phyloP scores from a whole-genome alignment of 2,888 invertebrate genomes.

The Epinotia nisella region DNA sequence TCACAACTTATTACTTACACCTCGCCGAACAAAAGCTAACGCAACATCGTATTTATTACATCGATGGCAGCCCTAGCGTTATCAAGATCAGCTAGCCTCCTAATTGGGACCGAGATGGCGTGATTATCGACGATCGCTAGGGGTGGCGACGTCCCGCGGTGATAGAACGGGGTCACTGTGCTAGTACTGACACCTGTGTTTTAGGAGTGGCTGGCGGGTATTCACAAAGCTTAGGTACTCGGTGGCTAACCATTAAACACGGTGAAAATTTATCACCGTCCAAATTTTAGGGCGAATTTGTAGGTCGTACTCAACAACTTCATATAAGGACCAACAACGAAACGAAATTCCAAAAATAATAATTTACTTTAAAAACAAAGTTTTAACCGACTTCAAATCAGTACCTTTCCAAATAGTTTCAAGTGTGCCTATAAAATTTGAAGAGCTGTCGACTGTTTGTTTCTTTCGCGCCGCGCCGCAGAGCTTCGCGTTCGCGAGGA shows the following conservation, averaged over 20 bases:
- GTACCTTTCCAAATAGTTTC: too few species aligned
- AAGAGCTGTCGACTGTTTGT: too few species aligned
- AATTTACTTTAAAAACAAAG: too few species aligned
- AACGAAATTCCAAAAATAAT: too few species aligned
- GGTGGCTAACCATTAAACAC: background rate
- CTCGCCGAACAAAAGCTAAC: conserved; percentile 47
- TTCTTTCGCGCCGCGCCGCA: too few species aligned
- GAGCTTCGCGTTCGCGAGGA: too few species aligned
- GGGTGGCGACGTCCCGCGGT: conserved; percentile 61
- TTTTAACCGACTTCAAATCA: too few species aligned
- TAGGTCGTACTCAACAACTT: too few species aligned
- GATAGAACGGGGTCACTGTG: conserved; percentile 70
- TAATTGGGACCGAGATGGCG: conserved; percentile 69
- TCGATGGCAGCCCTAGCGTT: conserved; percentile 50
- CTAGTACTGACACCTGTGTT: conserved; percentile 63
- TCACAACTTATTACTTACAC: conserved; percentile 42
- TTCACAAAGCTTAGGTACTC: background rate
- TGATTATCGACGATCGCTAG: conserved; percentile 66
- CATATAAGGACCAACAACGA: too few species aligned
- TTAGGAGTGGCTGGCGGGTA: conserved; percentile 47
- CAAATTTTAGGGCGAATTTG: background rate
- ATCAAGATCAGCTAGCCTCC: conserved; percentile 67
- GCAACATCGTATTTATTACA: conserved; percentile 51
- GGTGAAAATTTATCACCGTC: background rate
- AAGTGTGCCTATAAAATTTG: too few species aligned